Evolutionary conservation across 1,140 invertebrate genomes (phyloP).

Genomic region (Apis laboriosa): DNA sequence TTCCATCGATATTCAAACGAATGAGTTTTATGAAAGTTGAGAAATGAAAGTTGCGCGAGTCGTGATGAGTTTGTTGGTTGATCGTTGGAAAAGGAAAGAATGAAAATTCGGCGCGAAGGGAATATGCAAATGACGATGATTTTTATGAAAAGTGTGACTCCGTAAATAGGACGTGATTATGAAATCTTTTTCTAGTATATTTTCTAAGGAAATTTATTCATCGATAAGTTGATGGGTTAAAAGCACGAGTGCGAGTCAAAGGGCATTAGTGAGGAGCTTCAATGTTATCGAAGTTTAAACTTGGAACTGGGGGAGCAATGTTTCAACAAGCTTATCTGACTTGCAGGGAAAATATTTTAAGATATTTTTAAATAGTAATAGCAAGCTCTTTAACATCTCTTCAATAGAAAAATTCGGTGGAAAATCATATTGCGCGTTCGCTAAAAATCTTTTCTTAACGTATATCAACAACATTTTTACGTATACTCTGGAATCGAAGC

Average conservation of each 20-base stretch:
- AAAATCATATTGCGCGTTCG: not conserved
- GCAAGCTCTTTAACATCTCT: no score
- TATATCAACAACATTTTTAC: no score
- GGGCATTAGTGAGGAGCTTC: conserved; percentile 8
- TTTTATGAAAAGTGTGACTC: not conserved
- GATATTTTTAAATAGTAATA: no score
- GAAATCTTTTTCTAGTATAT: conserved; percentile 21
- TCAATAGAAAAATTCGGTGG: no score
- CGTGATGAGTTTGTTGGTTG: no score
- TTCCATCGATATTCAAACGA: no score
- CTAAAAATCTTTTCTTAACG: no score
- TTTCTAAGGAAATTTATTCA: conserved; percentile 5
- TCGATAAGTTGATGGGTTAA: not conserved
- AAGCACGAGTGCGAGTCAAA: conserved; percentile 25
- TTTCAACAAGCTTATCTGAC: not conserved
- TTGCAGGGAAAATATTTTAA: not conserved
- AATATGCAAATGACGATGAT: not conserved
- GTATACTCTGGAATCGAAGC: no score
- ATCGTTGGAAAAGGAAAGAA: not conserved
- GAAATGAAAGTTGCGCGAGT: not conserved
- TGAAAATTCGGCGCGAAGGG: no score
- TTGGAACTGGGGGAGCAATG: no score
- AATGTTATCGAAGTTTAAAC: conserved; percentile 17
- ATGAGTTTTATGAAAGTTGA: no score
- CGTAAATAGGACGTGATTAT: not conserved